Percentiles rank a stretch among this genome's conserved stretches.
phyloP scores from a whole-genome alignment of 2,797 vertebrate genomes.

The Menidia menidia region DNA sequence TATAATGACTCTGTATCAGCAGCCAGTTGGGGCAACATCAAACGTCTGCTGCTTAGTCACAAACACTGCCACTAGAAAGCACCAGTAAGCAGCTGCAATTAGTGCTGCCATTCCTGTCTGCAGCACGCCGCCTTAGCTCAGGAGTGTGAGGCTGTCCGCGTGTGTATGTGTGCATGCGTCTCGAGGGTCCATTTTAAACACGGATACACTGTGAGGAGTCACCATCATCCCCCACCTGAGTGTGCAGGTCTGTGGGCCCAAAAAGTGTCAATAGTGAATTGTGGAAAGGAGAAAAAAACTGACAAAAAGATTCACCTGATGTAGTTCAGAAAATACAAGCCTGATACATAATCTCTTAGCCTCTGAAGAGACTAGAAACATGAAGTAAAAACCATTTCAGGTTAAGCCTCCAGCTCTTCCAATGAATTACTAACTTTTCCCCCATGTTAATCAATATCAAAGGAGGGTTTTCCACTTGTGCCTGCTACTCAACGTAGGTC shows the following conservation, averaged over 20 bases:
- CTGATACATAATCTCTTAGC: not conserved
- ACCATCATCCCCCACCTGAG: conserved; percentile 11
- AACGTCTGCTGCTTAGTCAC: conserved; percentile 49
- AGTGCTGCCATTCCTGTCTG: conserved; percentile 32
- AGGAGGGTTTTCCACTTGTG: too few relatives aligned
- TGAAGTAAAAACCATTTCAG: not conserved
- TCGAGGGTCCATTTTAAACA: conserved; percentile 42
- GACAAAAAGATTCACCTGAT: not conserved
- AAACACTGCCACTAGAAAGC: conserved; percentile 51
- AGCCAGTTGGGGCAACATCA: conserved; percentile 54
- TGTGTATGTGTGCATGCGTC: conserved; percentile 3
- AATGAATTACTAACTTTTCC: not conserved
- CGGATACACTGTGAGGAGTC: conserved; percentile 11
- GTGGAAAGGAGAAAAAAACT: not conserved
- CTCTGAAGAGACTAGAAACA: not conserved
- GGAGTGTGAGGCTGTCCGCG: not conserved
- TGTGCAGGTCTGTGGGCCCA: conserved; percentile 30
- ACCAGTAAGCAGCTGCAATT: conserved; percentile 56
- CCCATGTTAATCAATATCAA: not conserved
- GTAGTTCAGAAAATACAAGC: not conserved
- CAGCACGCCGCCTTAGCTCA: conserved; percentile 1
- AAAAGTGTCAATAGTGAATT: not conserved
- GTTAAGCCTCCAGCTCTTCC: not conserved
- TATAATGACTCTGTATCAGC: conserved; percentile 18
- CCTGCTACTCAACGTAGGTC: too few relatives aligned